Conservation (phyloP, 53 echinoderm and acorn worm species). For the Temnopleurus reevesii region DNA sequence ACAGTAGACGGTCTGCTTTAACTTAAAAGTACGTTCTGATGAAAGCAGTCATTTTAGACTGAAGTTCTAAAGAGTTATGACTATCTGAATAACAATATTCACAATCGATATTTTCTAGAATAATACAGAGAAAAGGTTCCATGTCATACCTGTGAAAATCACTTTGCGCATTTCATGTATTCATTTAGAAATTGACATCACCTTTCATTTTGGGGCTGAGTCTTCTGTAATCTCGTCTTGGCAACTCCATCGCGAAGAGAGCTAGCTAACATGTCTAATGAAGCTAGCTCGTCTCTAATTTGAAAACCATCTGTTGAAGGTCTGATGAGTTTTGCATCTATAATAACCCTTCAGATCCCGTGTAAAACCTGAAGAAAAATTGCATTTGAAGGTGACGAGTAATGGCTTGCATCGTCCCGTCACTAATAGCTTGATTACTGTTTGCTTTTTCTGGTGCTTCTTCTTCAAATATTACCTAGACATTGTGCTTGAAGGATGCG, state of each 20-base stretch:
- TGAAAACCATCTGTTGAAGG: slow-evolving; percentile 16
- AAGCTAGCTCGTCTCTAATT: slow-evolving; percentile 1
- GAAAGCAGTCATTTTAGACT: too few species aligned
- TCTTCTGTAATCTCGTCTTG: not conserved
- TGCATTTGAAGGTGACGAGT: not conserved
- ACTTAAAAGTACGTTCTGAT: too few species aligned
- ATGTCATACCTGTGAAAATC: too few species aligned
- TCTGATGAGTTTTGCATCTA: not conserved
- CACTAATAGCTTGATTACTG: not conserved
- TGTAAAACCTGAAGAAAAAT: not conserved
- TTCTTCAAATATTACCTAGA: not conserved
- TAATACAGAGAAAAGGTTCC: too few species aligned
- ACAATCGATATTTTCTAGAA: too few species aligned
- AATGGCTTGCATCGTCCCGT: not conserved
- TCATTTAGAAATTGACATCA: not conserved
- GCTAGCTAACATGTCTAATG: slow-evolving; percentile 13
- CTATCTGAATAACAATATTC: too few species aligned
- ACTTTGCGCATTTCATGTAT: not conserved
- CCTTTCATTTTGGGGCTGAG: not conserved
- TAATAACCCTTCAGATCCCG: not conserved
- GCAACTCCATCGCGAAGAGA: too few species aligned
- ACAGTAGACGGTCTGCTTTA: too few species aligned
- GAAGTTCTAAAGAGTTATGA: too few species aligned
- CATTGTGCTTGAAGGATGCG: not conserved
- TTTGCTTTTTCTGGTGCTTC: too few species aligned